Evolutionary conservation across 2,888 invertebrate genomes (phyloP), one percentile per base, ranked within the genome.

Genomic region (Apamea sordens): DNA sequence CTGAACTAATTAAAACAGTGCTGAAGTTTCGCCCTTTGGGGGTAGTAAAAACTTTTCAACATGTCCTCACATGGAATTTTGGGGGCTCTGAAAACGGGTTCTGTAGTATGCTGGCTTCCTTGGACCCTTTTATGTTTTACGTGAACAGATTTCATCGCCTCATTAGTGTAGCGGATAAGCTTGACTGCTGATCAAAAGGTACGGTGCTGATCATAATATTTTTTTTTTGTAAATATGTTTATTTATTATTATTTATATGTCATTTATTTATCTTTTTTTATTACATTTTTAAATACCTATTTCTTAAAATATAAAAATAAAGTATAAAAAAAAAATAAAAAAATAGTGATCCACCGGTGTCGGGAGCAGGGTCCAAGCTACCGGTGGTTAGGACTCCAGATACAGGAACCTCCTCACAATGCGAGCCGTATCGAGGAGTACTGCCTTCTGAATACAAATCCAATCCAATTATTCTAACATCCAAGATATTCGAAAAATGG

Each of bases 1-100:
- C 90, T 86, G 88, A 92, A 92, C 93, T 93, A 94, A 94, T 94
- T 94, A 94, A 93, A 94, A 92, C 91, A 89, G 89, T 90, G 91
- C 92, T 92, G 92, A 93, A 93, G 91, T 93, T 92, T 86, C 73
- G 78, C 85, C 92, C 91, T 80, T 71, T 77, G 93, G 91, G 94
- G 88, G 91, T 86, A 90, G 90, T 93, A 93, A 92, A 93, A 94
- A 94, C 93, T 94, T 94, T 89, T 85, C 73, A 77, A 90, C 85
- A 82, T 84, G 82, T 83, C 83, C 90, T 87, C 88, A 73, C 80
- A 79, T 84, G 80, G 82, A 82, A 83, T 85, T 80, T 85, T 28
- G 77, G 83, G 76, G 63, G 89, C 78, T 86, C 85, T 82, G 85
- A 71, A 73, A 77, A 77, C 41, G 69, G 79, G 82, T 77, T 73